Evolutionary conservation across 92 coral and sea anemone species (phyloP).

Genomic region (Bergia puertoricense): DNA sequence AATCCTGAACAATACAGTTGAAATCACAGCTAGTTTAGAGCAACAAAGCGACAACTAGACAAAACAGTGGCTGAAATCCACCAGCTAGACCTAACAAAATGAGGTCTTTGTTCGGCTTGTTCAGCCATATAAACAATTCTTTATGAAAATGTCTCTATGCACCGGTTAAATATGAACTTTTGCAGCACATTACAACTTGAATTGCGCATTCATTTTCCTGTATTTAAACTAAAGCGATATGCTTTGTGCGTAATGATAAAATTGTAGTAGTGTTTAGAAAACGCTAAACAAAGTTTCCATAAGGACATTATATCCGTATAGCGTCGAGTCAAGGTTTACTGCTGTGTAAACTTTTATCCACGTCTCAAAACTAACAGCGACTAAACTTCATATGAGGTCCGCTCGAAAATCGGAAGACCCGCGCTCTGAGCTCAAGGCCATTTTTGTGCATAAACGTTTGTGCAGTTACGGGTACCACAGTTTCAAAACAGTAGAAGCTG

Average conservation of each 20-base stretch:
- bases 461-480: background rate
- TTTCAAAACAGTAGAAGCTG: background rate
- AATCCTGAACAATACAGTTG: background rate
- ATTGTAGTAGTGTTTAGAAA: background rate
- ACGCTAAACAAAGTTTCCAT: background rate
- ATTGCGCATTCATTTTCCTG: background rate
- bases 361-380: background rate
- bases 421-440: background rate
- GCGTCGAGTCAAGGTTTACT: background rate
- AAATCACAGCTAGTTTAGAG: background rate
- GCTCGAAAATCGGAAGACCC: background rate
- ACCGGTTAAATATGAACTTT: background rate
- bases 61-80: background rate
- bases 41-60: background rate
- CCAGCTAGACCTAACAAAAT: background rate
- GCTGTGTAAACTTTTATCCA: slow-evolving; percentile 15
- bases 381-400: background rate
- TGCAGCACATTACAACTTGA: background rate
- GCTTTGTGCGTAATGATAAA: background rate
- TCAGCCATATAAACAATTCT: slow-evolving; percentile 24
- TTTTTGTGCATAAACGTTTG: background rate
- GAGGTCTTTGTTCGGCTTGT: slow-evolving; percentile 4
- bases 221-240: background rate
- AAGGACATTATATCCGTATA: background rate
- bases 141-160: background rate